Evolutionary conservation across 2,113 vertebrate species (phyloP).

Genomic region (Pluvianellus socialis): DNA sequence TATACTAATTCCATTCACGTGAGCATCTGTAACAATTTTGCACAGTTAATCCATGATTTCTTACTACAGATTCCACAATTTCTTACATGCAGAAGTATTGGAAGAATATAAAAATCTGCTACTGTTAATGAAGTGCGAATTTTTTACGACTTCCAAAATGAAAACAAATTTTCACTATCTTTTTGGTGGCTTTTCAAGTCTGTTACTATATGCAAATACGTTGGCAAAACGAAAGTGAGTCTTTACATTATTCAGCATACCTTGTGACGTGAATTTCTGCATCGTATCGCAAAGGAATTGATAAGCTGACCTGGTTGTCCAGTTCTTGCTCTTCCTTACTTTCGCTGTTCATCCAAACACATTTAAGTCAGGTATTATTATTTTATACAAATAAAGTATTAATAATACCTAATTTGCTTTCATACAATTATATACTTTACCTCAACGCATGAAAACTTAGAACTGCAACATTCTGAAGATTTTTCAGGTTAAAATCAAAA

Average conservation of each 20-base stretch:
- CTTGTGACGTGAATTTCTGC: slow-evolving; percentile 85
- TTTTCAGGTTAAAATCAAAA: slow-evolving; percentile 87
- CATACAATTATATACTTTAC: slow-evolving; percentile 60
- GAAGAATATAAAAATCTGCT: background rate
- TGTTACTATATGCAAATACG: background rate
- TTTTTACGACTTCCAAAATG: background rate
- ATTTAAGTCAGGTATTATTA: background rate
- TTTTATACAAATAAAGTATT: background rate
- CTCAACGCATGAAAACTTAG: slow-evolving; percentile 81
- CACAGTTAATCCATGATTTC: background rate
- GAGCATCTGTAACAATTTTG: background rate
- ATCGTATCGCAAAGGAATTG: slow-evolving; percentile 82
- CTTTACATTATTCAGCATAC: slow-evolving; percentile 59
- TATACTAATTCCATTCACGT: background rate
- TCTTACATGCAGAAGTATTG: background rate
- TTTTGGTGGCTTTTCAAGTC: background rate
- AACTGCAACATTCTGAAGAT: slow-evolving; percentile 74
- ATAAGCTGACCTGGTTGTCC: slow-evolving; percentile 80
- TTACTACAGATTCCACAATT: background rate
- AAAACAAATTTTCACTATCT: background rate
- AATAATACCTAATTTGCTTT: background rate
- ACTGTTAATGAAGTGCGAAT: background rate
- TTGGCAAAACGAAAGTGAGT: background rate
- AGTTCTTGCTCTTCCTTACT: slow-evolving; percentile 75
- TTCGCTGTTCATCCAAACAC: slow-evolving; percentile 76